Evolutionary conservation across 1,140 invertebrate species (phyloP).

Genomic region (Ctenoplectra terminalis): DNA sequence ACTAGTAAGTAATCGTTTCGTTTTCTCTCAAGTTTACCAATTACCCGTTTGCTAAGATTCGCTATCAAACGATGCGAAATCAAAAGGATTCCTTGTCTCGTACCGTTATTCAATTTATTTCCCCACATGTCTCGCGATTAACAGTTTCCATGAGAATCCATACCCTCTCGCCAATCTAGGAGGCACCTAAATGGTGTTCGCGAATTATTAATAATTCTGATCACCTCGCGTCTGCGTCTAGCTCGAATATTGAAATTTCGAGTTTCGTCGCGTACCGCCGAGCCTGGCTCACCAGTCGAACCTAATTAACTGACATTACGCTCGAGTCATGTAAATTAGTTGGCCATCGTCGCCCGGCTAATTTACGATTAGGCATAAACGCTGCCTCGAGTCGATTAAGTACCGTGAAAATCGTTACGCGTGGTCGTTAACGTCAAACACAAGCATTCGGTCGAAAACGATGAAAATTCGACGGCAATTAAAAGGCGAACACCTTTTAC

Average conservation of each 20-base stretch:
- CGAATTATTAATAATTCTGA: slow-evolving; percentile 37
- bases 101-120: slow-evolving; percentile 55
- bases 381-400: not conserved
- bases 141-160: not conserved
- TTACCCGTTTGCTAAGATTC: not conserved
- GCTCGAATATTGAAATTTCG: too few species aligned
- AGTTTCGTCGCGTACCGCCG: not conserved
- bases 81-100: slow-evolving; percentile 16
- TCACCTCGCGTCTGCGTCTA: too few species aligned
- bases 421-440: not conserved
- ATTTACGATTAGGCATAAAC: slow-evolving; percentile 46
- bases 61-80: not conserved
- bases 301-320: slow-evolving; percentile 34
- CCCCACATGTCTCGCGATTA: not conserved
- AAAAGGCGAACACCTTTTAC: not conserved
- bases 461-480: not conserved
- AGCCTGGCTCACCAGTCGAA: not conserved
- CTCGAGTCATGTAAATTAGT: not conserved
- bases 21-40: not conserved
- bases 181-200: not conserved
- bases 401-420: not conserved
- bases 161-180: not conserved
- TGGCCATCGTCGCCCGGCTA: slow-evolving; percentile 18
- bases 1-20: too few species aligned
- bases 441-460: not conserved